Conservation (phyloP, 2,113 vertebrate genomes). For the Poecilia latipinna region DNA sequence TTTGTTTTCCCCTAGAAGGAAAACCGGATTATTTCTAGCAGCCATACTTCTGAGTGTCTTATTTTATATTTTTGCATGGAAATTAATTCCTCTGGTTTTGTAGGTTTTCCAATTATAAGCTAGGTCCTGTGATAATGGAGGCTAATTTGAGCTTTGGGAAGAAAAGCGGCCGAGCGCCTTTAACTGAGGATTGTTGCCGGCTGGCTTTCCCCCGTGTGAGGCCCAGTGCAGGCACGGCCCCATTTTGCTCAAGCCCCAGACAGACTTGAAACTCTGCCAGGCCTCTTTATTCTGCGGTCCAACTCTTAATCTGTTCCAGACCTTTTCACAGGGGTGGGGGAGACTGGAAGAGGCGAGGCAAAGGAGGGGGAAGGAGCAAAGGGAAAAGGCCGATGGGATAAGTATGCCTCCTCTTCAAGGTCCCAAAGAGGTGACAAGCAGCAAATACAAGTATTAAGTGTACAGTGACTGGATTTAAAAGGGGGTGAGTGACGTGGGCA, state of each 20-base stretch:
- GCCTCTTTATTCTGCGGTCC: constrained; percentile 89
- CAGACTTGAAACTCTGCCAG: constrained; percentile 91
- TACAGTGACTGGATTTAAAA: constrained; percentile 40
- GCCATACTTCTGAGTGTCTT: neutral
- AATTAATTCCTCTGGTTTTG: constrained; percentile 31
- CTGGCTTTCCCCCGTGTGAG: constrained; percentile 84
- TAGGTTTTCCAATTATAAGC: constrained; percentile 66
- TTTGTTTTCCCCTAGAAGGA: neutral
- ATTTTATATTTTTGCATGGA: constrained; percentile 10
- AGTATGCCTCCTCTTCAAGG: constrained; percentile 71
- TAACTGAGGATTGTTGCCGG: constrained; percentile 75
- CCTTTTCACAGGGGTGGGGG: constrained; percentile 84
- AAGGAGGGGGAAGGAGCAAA: constrained; percentile 62
- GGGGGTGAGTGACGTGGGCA: constrained; percentile 16
- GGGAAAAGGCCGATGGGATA: constrained; percentile 70
- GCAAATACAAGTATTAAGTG: constrained; percentile 46
- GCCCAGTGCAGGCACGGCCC: constrained; percentile 82
- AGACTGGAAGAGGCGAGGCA: constrained; percentile 52
- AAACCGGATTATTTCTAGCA: neutral
- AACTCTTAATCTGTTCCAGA: constrained; percentile 98
- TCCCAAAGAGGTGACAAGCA: constrained; percentile 56
- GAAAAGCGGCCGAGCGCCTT: constrained; percentile 77
- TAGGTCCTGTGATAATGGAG: constrained; percentile 75
- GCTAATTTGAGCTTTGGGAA: constrained; percentile 77
- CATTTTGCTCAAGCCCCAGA: constrained; percentile 85